Conservation (phyloP, 1,140 invertebrate genomes). For the Telenomus remus region DNA sequence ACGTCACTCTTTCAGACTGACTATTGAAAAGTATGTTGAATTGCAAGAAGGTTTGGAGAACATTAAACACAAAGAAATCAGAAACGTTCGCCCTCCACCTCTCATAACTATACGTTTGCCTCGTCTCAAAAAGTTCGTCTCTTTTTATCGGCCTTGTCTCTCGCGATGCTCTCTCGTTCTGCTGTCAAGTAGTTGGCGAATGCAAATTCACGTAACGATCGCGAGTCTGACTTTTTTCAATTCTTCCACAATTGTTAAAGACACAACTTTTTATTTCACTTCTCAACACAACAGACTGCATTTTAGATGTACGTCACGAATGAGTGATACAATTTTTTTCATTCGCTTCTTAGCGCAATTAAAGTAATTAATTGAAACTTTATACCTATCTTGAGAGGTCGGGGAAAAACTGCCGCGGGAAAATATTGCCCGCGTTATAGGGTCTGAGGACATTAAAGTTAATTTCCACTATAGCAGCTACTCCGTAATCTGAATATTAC, state of each 20-base stretch:
- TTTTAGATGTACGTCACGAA: no score
- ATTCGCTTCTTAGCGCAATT: no score
- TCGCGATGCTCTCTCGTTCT: background rate
- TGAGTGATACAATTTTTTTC: no score
- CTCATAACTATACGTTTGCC: constrained; percentile 21
- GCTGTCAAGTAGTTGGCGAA: constrained; percentile 17
- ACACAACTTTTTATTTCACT: no score
- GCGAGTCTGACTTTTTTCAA: constrained; percentile 19
- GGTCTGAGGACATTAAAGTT: no score
- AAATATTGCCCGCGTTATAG: no score
- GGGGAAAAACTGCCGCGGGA: no score
- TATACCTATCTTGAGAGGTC: no score
- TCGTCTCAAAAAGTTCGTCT: constrained; percentile 9
- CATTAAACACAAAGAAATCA: constrained; percentile 25
- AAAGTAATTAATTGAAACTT: no score
- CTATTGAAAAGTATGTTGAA: constrained; percentile 41
- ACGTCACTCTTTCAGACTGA: constrained; percentile 39
- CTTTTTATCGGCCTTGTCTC: constrained; percentile 10
- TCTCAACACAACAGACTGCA: no score
- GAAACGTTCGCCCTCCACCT: constrained; percentile 26
- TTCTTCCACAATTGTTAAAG: constrained; percentile 9
- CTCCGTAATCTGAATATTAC: no score
- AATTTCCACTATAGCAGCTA: no score
- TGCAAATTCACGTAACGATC: constrained; percentile 27
- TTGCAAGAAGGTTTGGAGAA: constrained; percentile 38